Conservation (phyloP, 2,113 vertebrate genomes). For the Sphaerodactylus townsendi region DNA sequence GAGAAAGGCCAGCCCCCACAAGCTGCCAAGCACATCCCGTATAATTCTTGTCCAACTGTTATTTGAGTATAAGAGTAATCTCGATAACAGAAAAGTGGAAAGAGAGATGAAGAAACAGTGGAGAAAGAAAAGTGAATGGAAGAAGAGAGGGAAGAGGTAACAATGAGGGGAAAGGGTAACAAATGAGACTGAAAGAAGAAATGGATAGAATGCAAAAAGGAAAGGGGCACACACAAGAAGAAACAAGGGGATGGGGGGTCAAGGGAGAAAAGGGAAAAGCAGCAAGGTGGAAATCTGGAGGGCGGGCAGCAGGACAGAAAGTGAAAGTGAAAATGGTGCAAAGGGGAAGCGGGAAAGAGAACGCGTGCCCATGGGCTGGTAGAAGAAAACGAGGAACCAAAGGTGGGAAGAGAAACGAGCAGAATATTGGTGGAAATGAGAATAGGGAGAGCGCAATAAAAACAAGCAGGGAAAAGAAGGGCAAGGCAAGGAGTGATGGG, state of each 20-base stretch:
- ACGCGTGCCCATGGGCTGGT: background rate
- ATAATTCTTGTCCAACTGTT: background rate
- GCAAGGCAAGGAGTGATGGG: too few relatives aligned
- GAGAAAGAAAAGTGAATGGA: background rate
- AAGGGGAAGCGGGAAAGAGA: background rate
- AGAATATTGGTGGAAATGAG: background rate
- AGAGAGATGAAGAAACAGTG: background rate
- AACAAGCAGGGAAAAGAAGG: background rate
- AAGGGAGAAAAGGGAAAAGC: background rate
- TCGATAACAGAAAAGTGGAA: background rate
- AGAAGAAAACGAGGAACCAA: background rate
- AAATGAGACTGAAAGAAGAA: background rate
- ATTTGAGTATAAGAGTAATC: background rate
- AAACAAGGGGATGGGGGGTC: background rate
- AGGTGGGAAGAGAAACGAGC: too few relatives aligned
- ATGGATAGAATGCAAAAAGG: background rate
- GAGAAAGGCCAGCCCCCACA: conserved; percentile 10
- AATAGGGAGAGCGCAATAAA: background rate
- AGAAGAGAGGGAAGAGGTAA: background rate
- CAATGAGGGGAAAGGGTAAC: too few relatives aligned
- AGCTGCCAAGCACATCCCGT: conserved; percentile 5
- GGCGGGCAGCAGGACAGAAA: too few relatives aligned
- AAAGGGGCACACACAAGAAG: too few relatives aligned
- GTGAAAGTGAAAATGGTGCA: background rate
- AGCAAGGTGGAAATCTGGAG: too few relatives aligned